These are phyloP conservation scores for Timema cristinae DNA, from an alignment of 2,888 invertebrate species.

Conservation along the genomic window DNA sequence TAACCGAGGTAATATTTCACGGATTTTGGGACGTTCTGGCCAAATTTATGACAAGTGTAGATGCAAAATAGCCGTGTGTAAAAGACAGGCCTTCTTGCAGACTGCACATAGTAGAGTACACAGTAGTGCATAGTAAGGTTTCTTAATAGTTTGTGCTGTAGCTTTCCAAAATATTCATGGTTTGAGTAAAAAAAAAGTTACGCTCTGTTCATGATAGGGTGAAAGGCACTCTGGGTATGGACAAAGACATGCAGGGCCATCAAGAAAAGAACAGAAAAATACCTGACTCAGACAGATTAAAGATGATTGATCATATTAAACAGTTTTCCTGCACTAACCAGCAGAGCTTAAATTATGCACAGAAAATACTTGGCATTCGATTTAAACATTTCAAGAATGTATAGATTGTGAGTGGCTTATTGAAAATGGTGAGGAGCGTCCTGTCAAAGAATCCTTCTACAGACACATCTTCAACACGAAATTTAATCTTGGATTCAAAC, in stretches of 20 bases:
- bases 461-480: not conserved
- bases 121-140: too few relatives aligned
- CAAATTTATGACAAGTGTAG: too few relatives aligned
- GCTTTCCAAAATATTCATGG: too few relatives aligned
- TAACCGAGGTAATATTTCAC: not conserved
- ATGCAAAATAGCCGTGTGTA: too few relatives aligned
- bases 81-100: too few relatives aligned
- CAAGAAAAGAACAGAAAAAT: not conserved
- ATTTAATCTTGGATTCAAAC: slow-evolving; percentile 2
- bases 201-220: not conserved
- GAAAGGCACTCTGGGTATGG: not conserved
- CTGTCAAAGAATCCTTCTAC: not conserved
- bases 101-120: too few relatives aligned
- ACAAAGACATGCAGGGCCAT: not conserved
- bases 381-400: too few relatives aligned
- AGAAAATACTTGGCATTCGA: too few relatives aligned
- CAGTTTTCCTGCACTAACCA: not conserved
- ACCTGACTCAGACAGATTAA: not conserved
- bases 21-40: not conserved
- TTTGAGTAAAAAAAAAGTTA: not conserved
- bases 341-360: too few relatives aligned
- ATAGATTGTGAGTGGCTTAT: too few relatives aligned
- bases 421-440: not conserved
- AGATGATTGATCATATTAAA: not conserved
- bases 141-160: too few relatives aligned